Evolutionary conservation across 2,113 vertebrate species (phyloP).

Genomic region (Coreoperca whiteheadi): DNA sequence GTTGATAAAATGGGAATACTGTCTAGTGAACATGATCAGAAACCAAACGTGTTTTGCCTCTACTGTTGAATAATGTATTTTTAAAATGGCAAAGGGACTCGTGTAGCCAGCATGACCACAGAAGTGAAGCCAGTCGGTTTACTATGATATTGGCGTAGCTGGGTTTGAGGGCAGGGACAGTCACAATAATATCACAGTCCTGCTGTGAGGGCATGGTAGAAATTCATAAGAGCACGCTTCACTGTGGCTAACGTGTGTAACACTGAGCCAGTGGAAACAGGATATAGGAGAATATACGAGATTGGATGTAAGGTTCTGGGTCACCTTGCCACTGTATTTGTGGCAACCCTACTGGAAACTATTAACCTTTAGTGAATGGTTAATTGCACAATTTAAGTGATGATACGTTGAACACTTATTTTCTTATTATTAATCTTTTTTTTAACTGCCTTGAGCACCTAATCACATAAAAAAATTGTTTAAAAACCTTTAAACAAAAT

Average conservation of each 20-base stretch:
- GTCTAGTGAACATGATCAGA: background rate
- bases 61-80: slow-evolving; percentile 28
- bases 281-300: slow-evolving; percentile 14
- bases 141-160: background rate
- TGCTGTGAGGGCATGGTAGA: background rate
- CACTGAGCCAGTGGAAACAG: background rate
- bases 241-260: slow-evolving; percentile 1
- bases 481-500: background rate
- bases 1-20: background rate
- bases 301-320: slow-evolving; percentile 20
- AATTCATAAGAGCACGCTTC: slow-evolving; percentile 2
- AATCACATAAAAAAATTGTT: slow-evolving; percentile 8
- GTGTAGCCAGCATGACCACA: background rate
- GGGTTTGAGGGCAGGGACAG: slow-evolving; percentile 20
- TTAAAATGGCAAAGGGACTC: background rate
- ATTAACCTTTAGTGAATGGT: slow-evolving; percentile 27
- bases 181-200: slow-evolving; percentile 5
- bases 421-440: slow-evolving; percentile 4
- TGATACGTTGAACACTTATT: background rate
- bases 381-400: slow-evolving; percentile 21
- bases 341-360: slow-evolving; percentile 36
- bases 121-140: background rate
- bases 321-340: slow-evolving; percentile 29
- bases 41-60: background rate
- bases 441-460: slow-evolving; percentile 25